Conservation (phyloP, 2,113 vertebrate genomes). For the Pseudopodoces humilis region DNA sequence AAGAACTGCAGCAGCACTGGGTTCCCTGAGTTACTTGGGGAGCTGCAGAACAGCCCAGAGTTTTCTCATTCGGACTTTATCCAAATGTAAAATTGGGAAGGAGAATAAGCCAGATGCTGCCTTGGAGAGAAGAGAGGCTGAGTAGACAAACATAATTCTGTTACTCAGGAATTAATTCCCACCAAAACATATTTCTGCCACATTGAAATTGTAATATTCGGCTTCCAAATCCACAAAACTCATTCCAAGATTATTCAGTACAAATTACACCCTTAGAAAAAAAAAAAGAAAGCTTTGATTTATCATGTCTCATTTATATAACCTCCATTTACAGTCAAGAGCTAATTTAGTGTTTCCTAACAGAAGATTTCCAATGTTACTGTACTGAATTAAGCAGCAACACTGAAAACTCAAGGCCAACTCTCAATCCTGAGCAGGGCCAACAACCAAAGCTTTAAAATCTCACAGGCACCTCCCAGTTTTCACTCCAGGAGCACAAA, state of each 20-base stretch:
- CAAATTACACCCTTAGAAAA: slow-evolving; percentile 37
- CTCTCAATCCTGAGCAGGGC: background rate
- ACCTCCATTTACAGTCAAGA: background rate
- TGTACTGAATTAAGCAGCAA: slow-evolving; percentile 21
- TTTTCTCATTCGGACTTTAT: background rate
- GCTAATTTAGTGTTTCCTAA: slow-evolving; percentile 44
- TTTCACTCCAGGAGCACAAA: background rate
- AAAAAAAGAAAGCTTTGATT: slow-evolving; percentile 30
- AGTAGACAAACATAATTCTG: slow-evolving; percentile 47
- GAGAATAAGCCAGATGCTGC: slow-evolving; percentile 12
- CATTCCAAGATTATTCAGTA: slow-evolving; percentile 40
- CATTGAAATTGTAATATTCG: slow-evolving; percentile 36
- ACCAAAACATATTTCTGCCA: slow-evolving; percentile 64
- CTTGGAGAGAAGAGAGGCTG: background rate
- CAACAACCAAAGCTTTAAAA: background rate
- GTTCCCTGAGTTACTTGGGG: background rate
- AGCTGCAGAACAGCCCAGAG: background rate
- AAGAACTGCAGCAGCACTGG: background rate
- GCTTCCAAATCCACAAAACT: slow-evolving; percentile 46
- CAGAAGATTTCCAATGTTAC: slow-evolving; percentile 5
- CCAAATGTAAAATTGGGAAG: background rate
- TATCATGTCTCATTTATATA: slow-evolving; percentile 41
- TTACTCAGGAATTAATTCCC: slow-evolving; percentile 57
- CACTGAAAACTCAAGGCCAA: background rate
- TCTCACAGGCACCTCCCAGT: background rate